A percentile compares a stretch with the other conserved stretches of the same genome.
These are phyloP conservation scores for Plestiodon gilberti DNA, from an alignment of 2,113 vertebrate genomes.

Conservation along the genomic window DNA sequence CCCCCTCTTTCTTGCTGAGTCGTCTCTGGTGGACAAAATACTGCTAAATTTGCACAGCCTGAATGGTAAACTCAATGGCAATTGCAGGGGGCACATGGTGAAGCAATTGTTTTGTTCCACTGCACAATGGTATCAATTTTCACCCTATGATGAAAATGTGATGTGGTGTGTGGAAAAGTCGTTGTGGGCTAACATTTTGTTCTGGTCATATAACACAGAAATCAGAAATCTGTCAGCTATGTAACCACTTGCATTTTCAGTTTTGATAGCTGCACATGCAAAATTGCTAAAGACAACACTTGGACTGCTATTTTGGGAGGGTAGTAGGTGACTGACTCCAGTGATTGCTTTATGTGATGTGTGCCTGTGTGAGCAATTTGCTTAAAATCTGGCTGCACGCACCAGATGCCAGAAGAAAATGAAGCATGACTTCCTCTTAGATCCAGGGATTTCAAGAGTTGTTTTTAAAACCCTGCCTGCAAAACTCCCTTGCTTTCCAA, in stretches of 20 bases:
- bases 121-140: neutral
- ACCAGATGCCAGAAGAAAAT: fast-evolving
- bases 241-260: neutral
- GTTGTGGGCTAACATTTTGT: neutral
- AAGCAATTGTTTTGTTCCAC: too few species aligned
- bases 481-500: slow-evolving; percentile 1
- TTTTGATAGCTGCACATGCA: neutral
- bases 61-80: neutral
- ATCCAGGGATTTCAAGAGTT: neutral
- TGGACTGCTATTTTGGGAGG: neutral
- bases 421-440: fast-evolving
- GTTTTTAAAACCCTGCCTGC: slow-evolving; percentile 61
- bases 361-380: neutral
- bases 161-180: neutral
- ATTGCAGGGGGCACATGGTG: neutral
- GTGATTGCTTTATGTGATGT: too few species aligned
- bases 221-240: neutral
- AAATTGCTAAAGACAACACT: neutral
- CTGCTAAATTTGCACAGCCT: too few species aligned
- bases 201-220: neutral
- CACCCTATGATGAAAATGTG: neutral
- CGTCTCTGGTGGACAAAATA: too few species aligned
- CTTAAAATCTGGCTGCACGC: neutral
- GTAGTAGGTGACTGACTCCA: neutral
- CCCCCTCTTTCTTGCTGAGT: too few species aligned